Base-by-base conservation (phyloP, 2,113 vertebrate genomes). In the Todiramphus saurophagus region DNA sequence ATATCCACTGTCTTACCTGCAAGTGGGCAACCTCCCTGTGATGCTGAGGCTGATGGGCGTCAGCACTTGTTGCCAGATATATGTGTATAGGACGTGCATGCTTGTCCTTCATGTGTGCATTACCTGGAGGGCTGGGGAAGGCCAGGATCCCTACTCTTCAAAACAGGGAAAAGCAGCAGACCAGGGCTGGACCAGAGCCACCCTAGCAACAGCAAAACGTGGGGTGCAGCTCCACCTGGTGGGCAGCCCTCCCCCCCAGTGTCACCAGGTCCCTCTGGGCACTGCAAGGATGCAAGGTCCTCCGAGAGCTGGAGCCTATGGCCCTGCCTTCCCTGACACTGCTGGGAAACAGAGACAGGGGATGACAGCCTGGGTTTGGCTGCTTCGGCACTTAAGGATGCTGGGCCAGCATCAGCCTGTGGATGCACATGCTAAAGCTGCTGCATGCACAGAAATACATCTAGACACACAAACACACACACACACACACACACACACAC, bases 171-270 rank as follows among this genome's bases (percentile, higher is more conserved):
- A 62, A 69, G 55, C 46, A 66, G 15, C 53, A 6, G 53, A 60
- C 2, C 7, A 9, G 20, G 9, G 37, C 37, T 48, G 63, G 78
- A 46, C 48, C 68, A 28, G 39, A 43, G 44, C 82, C 41, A 10
- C 48, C 5, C 23, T 50, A 20, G 60, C 44, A 62, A 51, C 41
- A 46, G 19, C 69, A 94, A 95, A 93, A 56, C 18, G 31, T 74
- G 90, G 90, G 89, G 67, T 79, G 79, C 76, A 96, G 90, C 92
- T 87, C 97, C 97, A 96, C 95, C 97, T 97, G 92, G 63, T 90
- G 97, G 93, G 78, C 93, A 89, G 56, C 13, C 37, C 37, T 10
- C 28, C 50, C 44, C 27, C 30, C 62, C 18, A 7, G 19, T 4
- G 35, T 19, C 60, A 44, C 12, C 60, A 5, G 4, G 16, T 19